Evolutionary conservation across 2,113 vertebrate species (phyloP).

Genomic region (Proterorhinus semilunaris): DNA sequence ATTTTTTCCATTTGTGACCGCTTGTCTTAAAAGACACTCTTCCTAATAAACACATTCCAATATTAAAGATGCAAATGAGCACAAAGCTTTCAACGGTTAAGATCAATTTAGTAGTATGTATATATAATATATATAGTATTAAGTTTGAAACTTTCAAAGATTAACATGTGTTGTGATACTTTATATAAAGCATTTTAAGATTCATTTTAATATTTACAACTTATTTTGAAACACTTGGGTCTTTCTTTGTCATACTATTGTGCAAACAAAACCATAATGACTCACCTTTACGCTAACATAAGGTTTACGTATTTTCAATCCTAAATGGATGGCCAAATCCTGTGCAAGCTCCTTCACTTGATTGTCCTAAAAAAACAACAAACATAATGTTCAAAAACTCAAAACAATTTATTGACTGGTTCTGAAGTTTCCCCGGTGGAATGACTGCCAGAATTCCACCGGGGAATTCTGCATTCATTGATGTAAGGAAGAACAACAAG

Average conservation of each 20-base stretch:
- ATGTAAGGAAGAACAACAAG: too few species aligned
- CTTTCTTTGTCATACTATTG: not conserved
- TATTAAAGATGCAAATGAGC: not conserved
- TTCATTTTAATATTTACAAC: too few species aligned
- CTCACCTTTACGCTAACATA: conserved; percentile 86
- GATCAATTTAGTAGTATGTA: too few species aligned
- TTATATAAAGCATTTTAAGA: too few species aligned
- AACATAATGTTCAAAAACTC: not conserved
- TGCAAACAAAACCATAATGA: not conserved
- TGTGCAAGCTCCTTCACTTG: conserved; percentile 87
- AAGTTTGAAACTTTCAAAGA: too few species aligned
- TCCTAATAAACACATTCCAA: conserved; percentile 25
- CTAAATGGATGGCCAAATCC: conserved; percentile 85
- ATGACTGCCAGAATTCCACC: too few species aligned
- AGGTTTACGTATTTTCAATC: conserved; percentile 85
- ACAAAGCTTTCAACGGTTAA: not conserved
- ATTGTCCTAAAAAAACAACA: conserved; percentile 79
- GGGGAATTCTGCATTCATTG: too few species aligned
- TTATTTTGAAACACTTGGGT: too few species aligned
- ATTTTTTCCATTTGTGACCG: conserved; percentile 27
- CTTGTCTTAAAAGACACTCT: not conserved
- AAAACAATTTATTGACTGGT: too few species aligned
- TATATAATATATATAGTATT: too few species aligned
- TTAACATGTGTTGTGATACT: too few species aligned
- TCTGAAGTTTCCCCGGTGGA: too few species aligned